phyloP scores from a whole-genome alignment of 2,888 invertebrate genomes.

The Meteorus colon region DNA sequence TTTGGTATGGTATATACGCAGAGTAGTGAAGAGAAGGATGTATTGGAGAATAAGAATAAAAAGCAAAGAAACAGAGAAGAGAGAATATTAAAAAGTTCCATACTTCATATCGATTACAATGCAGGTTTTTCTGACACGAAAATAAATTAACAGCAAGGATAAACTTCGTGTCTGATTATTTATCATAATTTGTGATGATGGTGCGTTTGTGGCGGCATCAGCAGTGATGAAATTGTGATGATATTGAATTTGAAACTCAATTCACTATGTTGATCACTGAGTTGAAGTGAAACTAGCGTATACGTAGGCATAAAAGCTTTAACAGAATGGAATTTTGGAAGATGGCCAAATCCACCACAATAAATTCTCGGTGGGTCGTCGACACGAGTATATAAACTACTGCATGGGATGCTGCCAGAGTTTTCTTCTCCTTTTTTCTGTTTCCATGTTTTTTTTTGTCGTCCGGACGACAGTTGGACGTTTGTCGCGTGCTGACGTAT shows the following conservation, averaged over 20 bases:
- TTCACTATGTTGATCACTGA: background rate
- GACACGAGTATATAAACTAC: conserved; percentile 25
- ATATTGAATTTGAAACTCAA: background rate
- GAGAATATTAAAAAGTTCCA: background rate
- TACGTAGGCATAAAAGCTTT: background rate
- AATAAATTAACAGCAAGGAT: background rate
- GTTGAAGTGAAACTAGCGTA: background rate
- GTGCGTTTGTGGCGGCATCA: no score
- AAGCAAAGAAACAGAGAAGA: no score
- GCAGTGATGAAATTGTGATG: background rate
- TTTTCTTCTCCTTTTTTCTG: background rate
- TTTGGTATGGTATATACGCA: background rate
- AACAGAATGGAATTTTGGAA: conserved; percentile 23
- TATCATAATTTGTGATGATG: no score
- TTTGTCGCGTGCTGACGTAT: background rate
- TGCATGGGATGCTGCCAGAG: background rate
- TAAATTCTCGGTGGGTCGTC: conserved; percentile 34
- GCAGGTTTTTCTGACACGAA: background rate
- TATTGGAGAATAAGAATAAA: background rate
- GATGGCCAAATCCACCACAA: conserved; percentile 19
- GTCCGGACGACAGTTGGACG: no score
- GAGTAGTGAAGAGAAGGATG: background rate
- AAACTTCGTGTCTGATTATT: background rate
- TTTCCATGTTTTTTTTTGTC: no score
- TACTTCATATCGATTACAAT: conserved; percentile 8